phyloP scores from a whole-genome alignment of 2,888 invertebrate genomes.

The Hydrotaea diabolus region DNA sequence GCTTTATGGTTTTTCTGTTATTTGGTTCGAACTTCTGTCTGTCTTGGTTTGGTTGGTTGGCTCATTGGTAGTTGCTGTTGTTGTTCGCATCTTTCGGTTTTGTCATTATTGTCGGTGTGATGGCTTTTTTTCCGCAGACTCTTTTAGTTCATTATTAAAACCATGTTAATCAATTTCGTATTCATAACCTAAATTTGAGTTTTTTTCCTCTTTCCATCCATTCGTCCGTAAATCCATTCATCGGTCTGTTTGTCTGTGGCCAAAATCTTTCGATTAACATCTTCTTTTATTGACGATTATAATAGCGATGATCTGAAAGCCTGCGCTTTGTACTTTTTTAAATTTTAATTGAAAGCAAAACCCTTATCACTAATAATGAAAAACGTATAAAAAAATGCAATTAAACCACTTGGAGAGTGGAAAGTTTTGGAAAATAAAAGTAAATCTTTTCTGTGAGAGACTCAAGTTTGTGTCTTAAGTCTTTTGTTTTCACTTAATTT shows the following conservation, averaged over 20 bases:
- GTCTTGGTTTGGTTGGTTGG: conserved; percentile 31
- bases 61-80: conserved; percentile 29
- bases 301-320: conserved; percentile 43
- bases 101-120: conserved; percentile 28
- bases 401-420: conserved; percentile 44
- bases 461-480: not conserved
- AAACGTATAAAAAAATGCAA: no score
- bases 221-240: conserved; percentile 12
- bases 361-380: conserved; percentile 27
- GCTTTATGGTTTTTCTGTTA: conserved; percentile 13
- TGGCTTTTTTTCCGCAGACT: conserved; percentile 47
- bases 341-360: not conserved
- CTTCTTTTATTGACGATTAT: conserved; percentile 29
- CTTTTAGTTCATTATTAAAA: conserved; percentile 71
- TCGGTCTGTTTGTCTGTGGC: not conserved
- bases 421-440: conserved; percentile 16
- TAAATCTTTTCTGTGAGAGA: no score
- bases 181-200: conserved; percentile 63
- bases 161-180: conserved; percentile 72
- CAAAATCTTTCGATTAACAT: no score
- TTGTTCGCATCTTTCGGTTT: not conserved
- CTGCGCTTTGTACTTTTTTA: not conserved
- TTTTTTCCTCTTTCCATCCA: conserved; percentile 23
- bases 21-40: conserved; percentile 40
- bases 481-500: conserved; percentile 27